Evolutionary conservation across 30 jellyfish, hydroid and myxozoan species (phyloP), one percentile per base, ranked within the genome.

Genomic region (Phacellophora camtschatica): DNA sequence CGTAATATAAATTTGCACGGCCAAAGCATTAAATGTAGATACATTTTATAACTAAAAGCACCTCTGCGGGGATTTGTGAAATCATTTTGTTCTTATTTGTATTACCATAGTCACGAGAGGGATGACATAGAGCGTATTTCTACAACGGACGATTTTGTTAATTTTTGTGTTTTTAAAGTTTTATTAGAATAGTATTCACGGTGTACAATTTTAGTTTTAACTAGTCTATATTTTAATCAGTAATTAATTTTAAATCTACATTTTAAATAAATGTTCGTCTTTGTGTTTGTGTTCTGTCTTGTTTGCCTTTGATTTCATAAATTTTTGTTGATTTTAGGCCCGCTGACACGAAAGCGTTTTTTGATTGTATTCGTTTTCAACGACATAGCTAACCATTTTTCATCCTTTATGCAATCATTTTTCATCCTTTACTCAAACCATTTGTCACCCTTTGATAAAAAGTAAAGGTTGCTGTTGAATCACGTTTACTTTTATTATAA

Each of bases 1-100:
- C n/a, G n/a, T n/a, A n/a, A n/a, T n/a, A n/a, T n/a, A n/a, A n/a
- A n/a, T n/a, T n/a, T n/a, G n/a, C n/a, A n/a, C n/a, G n/a, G n/a
- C n/a, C n/a, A n/a, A n/a, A n/a, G n/a, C n/a, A n/a, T n/a, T n/a
- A n/a, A n/a, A n/a, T n/a, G n/a, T n/a, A n/a, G n/a, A n/a, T n/a
- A n/a, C n/a, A n/a, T n/a, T n/a, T n/a, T n/a, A n/a, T n/a, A 1
- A 51, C 86, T 56, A 51, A 72, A 51, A 30, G 22, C 72, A 32
- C 86, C 86, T 50, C 27, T 62, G 76, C 71, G 74, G 86, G 86
- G 86, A 72, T 72, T 30, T 28, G 45, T 74, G 43, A 43, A 53
- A 72, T 29, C 53, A 18, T 37, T 72, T 72, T 66, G 37, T 20
- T 51, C 56, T 5, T 20, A 46, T 50, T 72, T 72, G 25, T 61